A percentile compares a stretch with the other conserved stretches of the same genome.
Conservation (phyloP, 2,888 invertebrate genomes). For the Actias luna region DNA sequence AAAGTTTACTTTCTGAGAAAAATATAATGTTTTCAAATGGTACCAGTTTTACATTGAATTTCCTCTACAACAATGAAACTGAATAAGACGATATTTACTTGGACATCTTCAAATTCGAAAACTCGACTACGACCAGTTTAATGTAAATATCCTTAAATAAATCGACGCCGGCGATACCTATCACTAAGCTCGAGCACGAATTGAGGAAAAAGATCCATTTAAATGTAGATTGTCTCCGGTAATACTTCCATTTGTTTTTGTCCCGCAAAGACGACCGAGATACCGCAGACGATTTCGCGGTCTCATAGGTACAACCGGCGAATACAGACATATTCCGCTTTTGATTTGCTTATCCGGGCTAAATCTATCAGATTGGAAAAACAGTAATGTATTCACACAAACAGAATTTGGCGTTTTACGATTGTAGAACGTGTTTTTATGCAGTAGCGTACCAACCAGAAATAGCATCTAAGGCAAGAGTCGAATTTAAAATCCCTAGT, state of each 20-base stretch:
- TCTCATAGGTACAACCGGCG: conserved; percentile 38
- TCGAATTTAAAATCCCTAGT: too few relatives aligned
- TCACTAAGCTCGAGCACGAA: conserved; percentile 75
- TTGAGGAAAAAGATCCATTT: conserved; percentile 80
- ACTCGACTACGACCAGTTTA: conserved; percentile 40
- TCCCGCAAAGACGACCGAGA: conserved; percentile 65
- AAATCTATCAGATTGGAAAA: conserved; percentile 11
- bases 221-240: conserved; percentile 79
- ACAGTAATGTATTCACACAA: conserved; percentile 12
- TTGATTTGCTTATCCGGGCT: conserved; percentile 22
- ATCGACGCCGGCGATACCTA: conserved; percentile 75
- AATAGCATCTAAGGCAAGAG: too few relatives aligned
- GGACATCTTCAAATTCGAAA: conserved; percentile 35
- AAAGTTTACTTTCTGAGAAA: conserved; percentile 5
- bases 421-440: neutral
- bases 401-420: neutral
- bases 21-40: neutral
- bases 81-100: conserved; percentile 33
- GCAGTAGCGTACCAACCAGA: too few relatives aligned
- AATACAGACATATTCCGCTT: conserved; percentile 29
- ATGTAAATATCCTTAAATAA: conserved; percentile 76
- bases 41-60: conserved; percentile 18
- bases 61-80: conserved; percentile 10
- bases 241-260: conserved; percentile 81
- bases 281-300: conserved; percentile 64